Conservation (phyloP, 2,113 vertebrate genomes). For the Pogona vitticeps region DNA sequence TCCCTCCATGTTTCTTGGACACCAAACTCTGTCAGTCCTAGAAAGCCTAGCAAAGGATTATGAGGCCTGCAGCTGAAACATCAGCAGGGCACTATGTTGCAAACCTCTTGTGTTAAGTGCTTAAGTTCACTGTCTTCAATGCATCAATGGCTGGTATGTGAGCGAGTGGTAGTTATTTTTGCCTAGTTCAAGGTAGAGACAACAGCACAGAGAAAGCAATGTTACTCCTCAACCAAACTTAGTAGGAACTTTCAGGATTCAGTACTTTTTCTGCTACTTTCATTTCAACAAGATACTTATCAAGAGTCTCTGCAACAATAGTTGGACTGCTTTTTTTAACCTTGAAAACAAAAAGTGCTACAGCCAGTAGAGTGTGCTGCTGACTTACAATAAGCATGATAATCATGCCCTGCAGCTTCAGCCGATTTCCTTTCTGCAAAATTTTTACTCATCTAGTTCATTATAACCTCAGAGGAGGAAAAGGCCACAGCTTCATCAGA, state of each 20-base stretch:
- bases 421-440: conserved; percentile 17
- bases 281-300: background rate
- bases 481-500: background rate
- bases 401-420: conserved; percentile 4
- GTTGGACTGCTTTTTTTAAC: background rate
- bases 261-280: background rate
- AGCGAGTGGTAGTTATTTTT: too few species aligned
- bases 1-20: too few species aligned
- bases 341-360: conserved; percentile 44
- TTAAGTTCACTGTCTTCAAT: too few species aligned
- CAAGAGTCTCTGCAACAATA: background rate
- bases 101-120: too few species aligned
- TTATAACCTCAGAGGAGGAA: conserved; percentile 31
- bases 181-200: too few species aligned
- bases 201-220: too few species aligned
- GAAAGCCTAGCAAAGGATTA: too few species aligned
- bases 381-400: conserved; percentile 55
- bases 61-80: too few species aligned
- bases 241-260: background rate
- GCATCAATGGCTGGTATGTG: too few species aligned
- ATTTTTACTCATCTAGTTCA: conserved; percentile 25
- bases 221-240: too few species aligned
- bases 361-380: conserved; percentile 76
- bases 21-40: too few species aligned
- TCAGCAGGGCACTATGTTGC: too few species aligned